phyloP scores from a whole-genome alignment of 2,888 invertebrate species.

The Strigamia maritima region DNA sequence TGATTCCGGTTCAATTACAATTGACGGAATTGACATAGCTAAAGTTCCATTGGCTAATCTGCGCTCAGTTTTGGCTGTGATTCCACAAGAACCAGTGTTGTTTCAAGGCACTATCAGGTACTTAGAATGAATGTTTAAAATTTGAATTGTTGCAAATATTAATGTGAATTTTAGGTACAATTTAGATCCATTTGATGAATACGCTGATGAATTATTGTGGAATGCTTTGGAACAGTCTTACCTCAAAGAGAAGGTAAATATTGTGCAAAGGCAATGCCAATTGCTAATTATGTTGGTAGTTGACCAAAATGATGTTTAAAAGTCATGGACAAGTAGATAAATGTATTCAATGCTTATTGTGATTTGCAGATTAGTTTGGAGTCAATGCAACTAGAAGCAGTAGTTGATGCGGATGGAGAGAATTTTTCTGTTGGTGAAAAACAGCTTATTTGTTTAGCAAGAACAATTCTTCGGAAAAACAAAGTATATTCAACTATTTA shows the following conservation, averaged over 20 bases:
- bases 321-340: no score
- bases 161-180: conserved; percentile 52
- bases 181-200: conserved; percentile 54
- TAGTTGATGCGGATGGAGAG: conserved; percentile 39
- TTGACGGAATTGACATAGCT: conserved; percentile 48
- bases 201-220: conserved; percentile 54
- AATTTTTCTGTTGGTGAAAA: conserved; percentile 50
- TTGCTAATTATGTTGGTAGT: no score
- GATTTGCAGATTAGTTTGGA: neutral
- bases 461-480: conserved; percentile 49
- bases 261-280: neutral
- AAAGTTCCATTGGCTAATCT: conserved; percentile 46
- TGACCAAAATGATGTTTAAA: neutral
- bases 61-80: conserved; percentile 48
- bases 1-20: conserved; percentile 46
- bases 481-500: conserved; percentile 44
- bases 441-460: conserved; percentile 49
- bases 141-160: neutral
- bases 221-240: conserved; percentile 55
- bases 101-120: conserved; percentile 49
- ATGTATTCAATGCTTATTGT: neutral
- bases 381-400: conserved; percentile 44
- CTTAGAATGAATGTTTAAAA: neutral
- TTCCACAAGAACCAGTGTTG: conserved; percentile 50
- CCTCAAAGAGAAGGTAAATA: conserved; percentile 49